Evolutionary conservation across 2,888 invertebrate species (phyloP), one percentile per base, ranked within the genome.

Genomic region (Choristoneura rosaceana): DNA sequence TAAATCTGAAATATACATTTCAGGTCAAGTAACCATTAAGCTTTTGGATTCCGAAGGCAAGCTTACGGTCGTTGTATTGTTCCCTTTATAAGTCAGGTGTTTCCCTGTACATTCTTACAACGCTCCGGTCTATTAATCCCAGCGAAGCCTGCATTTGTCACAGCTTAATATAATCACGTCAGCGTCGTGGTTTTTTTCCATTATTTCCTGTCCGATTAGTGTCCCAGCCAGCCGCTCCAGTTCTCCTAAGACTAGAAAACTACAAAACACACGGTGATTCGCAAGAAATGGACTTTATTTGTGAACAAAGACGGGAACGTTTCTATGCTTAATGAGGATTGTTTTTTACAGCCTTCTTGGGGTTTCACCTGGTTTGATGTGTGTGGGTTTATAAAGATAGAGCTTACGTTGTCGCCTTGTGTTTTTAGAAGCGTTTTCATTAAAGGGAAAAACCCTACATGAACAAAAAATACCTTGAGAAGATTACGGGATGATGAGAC

Each of bases 161-260:
- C 25, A 25, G 25, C 55, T 55, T 55, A 55, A 55, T 25, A 55
- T 55, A 55, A 55, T 55, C 55, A 55, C 55, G 55, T 55, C 25
- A 0, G 25, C 25, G 55, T 4, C 55, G 25, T 12, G 55, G 25
- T 55, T 25, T 55, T 55, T 55, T 55, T 55, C 55, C 55, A 55
- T 55, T 25, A 55, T 25, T 55, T 17, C 55, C 25, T 12, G 55
- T 55, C 55, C 25, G 55, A 55, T 55, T 55, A 55, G 25, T 25
- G 55, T 55, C 55, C 1, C 25, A n/a, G 12, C 25, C 17, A 55
- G 12, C 47, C 55, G 55, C 25, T 12, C 55, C 25, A 25, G 55
- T 25, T 55, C 25, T 10, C 9, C 25, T 25, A 25, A 25, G 25
- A 25, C 55, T 55, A 55, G 25, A 25, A 9, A 55, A 17, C 17